A percentile compares a stretch with the other conserved stretches of the same genome.
Evolutionary conservation across 2,113 vertebrate genomes (phyloP).

Genomic region (Hyperopisus bebe): DNA sequence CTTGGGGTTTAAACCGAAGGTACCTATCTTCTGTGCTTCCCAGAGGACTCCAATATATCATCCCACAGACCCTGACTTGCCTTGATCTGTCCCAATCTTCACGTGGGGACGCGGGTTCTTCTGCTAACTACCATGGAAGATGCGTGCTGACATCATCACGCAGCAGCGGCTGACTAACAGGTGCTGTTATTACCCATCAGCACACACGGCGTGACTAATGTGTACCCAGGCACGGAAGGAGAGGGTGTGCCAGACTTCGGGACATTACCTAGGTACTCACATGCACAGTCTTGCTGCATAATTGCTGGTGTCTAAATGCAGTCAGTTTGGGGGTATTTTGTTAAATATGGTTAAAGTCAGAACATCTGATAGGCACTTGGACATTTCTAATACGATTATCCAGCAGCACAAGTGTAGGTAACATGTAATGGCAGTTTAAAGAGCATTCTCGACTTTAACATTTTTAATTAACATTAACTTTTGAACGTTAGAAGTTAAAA

Average conservation of each 20-base stretch:
- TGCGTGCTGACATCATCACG: not conserved
- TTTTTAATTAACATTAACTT: not conserved
- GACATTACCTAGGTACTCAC: not conserved
- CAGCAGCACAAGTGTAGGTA: not conserved
- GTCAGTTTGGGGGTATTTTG: not conserved
- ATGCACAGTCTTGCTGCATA: not conserved
- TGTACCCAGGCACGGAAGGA: not conserved
- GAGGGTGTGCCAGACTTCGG: not conserved
- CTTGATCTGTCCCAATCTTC: not conserved
- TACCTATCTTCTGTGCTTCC: not conserved
- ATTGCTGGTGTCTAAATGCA: not conserved
- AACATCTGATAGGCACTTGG: not conserved
- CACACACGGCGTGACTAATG: not conserved
- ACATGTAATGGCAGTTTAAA: not conserved
- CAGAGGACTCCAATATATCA: not conserved
- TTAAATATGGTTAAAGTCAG: not conserved
- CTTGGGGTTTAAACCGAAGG: not conserved
- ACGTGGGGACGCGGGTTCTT: not conserved
- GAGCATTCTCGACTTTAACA: not conserved
- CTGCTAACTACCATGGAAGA: not conserved
- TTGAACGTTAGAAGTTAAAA: not conserved
- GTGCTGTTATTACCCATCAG: not conserved
- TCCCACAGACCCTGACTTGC: not conserved
- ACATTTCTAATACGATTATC: not conserved
- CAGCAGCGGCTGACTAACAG: not conserved